Conservation (phyloP, 2,888 invertebrate species). For the Nesidiocoris tenuis region DNA sequence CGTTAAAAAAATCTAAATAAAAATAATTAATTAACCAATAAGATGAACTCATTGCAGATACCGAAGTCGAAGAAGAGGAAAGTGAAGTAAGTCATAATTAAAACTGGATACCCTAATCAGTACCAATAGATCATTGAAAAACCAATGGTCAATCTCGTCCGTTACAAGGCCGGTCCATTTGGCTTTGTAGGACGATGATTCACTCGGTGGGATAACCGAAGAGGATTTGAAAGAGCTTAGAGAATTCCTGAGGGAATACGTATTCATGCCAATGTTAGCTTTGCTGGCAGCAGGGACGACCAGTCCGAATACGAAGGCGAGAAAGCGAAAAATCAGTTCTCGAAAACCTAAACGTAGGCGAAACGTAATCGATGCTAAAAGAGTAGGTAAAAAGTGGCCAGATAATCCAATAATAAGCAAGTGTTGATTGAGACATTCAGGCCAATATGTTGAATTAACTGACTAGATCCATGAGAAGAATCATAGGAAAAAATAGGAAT, state of each 20-base stretch:
- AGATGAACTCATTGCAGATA: slow-evolving; percentile 5
- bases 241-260: slow-evolving; percentile 27
- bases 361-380: too few relatives aligned
- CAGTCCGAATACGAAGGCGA: not conserved
- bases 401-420: too few relatives aligned
- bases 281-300: not conserved
- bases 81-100: slow-evolving; percentile 10
- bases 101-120: not conserved
- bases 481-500: too few relatives aligned
- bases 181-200: slow-evolving; percentile 31
- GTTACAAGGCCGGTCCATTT: slow-evolving; percentile 5
- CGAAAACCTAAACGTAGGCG: too few relatives aligned
- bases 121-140: not conserved
- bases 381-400: too few relatives aligned
- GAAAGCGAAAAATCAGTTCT: not conserved
- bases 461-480: too few relatives aligned
- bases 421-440: too few relatives aligned
- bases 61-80: slow-evolving; percentile 7
- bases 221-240: slow-evolving; percentile 16
- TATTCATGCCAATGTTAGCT: slow-evolving; percentile 18
- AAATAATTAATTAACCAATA: too few relatives aligned
- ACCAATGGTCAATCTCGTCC: not conserved
- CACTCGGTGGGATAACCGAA: slow-evolving; percentile 1
- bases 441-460: too few relatives aligned
- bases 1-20: too few relatives aligned